Base-by-base conservation (phyloP, 2,888 invertebrate genomes). In the Bombylius discolor region DNA sequence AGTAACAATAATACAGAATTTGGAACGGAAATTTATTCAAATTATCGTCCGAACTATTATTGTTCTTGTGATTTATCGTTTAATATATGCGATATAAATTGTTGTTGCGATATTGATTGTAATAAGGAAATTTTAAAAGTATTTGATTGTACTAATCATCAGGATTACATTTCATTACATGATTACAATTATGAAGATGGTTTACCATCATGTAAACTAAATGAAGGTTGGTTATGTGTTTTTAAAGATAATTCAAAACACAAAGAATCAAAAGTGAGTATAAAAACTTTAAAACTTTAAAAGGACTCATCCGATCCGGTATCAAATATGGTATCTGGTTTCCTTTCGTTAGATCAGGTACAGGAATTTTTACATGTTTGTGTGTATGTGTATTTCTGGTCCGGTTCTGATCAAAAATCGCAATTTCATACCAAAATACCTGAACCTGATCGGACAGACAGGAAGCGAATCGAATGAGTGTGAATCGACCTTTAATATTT, bases 81-180 rank as follows among this genome's bases (percentile, higher is more conserved):
- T 1, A 69, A 74, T 47, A 68, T 71, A 9, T 90, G 90, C 68
- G 86, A 90, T 66, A 76, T 87, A 13, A 87, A 87, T 68, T 89
- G 89, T 66, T 89, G 89, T 66, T 90, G 90, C 67, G 89, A 90
- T 68, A 66, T 65, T 13, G 86, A 88, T 63, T 90, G 89, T 64
- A 70, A 63, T 0, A 4, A 55, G 0, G 65, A 65, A 8, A 65
- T 66, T 39, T 52, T 68, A 1, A 62, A 63, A 14, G 66, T 67
- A 0, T 72, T 73, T 47, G 60, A 63, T 52, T 73, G 74, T 48
- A 14, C 61, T n/a, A 53, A 36, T 33, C 45, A 51, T 23, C 1
- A 32, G 3, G 23, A 51, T 4, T 7, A 47, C 0, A 61, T 31
- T 45, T 61, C 9, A 4, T 56, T 68, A 5, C 62, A 67, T 36